phyloP scores from a whole-genome alignment of 2,113 vertebrate species.

The Spheniscus mendiculus region DNA sequence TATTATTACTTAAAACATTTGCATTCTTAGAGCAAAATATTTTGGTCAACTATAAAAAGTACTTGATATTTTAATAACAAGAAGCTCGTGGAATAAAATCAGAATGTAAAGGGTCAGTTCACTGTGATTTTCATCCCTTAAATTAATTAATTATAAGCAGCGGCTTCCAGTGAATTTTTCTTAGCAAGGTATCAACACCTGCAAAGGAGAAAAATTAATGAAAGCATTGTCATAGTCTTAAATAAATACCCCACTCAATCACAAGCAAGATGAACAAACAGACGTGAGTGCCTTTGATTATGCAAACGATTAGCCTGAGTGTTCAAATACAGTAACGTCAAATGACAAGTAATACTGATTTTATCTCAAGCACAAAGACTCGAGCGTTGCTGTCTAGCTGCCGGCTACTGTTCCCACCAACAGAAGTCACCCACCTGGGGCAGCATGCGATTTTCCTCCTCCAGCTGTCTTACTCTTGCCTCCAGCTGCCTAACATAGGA shows the following conservation, averaged over 20 bases:
- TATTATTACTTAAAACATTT: neutral
- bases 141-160: neutral
- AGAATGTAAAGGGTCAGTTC: neutral
- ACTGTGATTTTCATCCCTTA: neutral
- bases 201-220: slow-evolving; percentile 4
- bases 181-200: slow-evolving; percentile 29
- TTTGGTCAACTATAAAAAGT: neutral
- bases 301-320: neutral
- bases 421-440: slow-evolving; percentile 82
- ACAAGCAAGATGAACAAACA: neutral
- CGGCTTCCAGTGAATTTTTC: neutral
- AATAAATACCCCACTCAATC: neutral
- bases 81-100: neutral
- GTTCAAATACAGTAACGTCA: neutral
- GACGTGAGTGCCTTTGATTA: neutral
- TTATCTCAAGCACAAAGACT: neutral
- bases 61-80: neutral
- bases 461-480: slow-evolving; percentile 86
- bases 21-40: neutral
- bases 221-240: neutral
- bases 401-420: slow-evolving; percentile 48
- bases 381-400: slow-evolving; percentile 60
- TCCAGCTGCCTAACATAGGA: slow-evolving; percentile 88
- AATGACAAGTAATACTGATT: neutral
- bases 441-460: slow-evolving; percentile 84